phyloP scores from a whole-genome alignment of 2,888 invertebrate species.

The Drosophila picticornis region DNA sequence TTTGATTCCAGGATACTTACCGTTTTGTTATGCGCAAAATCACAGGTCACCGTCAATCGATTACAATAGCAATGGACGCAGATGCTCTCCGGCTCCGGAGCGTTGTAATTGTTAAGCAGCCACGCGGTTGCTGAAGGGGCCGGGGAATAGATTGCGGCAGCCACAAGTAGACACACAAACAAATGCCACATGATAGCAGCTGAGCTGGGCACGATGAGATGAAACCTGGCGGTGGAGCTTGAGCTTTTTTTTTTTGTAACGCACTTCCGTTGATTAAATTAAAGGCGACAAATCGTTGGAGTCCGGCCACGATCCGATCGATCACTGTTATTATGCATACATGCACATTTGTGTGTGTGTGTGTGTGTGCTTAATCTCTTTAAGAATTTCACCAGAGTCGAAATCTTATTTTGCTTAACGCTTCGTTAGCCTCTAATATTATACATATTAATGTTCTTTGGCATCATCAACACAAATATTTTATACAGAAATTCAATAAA shows the following conservation, averaged over 20 bases:
- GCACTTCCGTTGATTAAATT: conserved; percentile 26
- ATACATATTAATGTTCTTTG: conserved; percentile 54
- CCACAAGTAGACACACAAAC: conserved; percentile 18
- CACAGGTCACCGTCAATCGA: conserved; percentile 12
- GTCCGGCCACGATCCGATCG: conserved; percentile 11
- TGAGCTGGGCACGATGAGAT: conserved; percentile 8
- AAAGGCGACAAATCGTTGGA: conserved; percentile 14
- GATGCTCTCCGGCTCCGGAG: conserved; percentile 15
- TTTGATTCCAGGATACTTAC: conserved; percentile 26
- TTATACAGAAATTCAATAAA: conserved; percentile 18
- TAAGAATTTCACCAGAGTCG: conserved; percentile 35
- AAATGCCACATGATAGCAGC: conserved; percentile 35
- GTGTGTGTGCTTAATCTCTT: conserved; percentile 9
- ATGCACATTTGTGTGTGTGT: conserved; percentile 2
- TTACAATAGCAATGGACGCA: conserved; percentile 39
- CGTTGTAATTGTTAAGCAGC: background rate
- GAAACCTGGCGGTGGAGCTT: background rate
- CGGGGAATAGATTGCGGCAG: background rate
- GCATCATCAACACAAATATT: conserved; percentile 66
- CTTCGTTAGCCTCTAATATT: conserved; percentile 42
- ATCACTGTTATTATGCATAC: conserved; percentile 1
- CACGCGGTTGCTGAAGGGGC: background rate
- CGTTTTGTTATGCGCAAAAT: conserved; percentile 42
- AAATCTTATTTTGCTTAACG: conserved; percentile 33
- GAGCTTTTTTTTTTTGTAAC: conserved; percentile 1